Evolutionary conservation across 2,113 vertebrate genomes (phyloP).

Genomic region (Cephalopterus ornatus): DNA sequence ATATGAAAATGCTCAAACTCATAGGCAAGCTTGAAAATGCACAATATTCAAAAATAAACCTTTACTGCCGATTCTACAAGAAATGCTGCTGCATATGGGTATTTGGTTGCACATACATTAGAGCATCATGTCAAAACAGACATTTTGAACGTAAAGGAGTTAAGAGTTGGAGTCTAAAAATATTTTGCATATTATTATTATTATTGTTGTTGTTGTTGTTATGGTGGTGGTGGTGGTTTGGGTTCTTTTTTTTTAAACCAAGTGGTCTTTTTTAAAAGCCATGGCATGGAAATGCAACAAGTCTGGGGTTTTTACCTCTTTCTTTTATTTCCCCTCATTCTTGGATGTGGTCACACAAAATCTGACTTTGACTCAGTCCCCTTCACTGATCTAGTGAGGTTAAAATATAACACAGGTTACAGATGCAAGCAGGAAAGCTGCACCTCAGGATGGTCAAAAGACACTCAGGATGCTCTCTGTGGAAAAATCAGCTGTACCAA

Average conservation of each 20-base stretch:
- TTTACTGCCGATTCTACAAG: not conserved
- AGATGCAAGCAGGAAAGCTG: not conserved
- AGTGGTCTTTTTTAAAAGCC: not conserved
- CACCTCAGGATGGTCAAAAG: fast-evolving
- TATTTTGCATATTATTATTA: not conserved
- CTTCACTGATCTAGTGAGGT: not conserved
- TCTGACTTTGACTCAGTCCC: not conserved
- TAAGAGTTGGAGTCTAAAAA: not conserved
- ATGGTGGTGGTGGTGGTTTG: no score
- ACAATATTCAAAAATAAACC: not conserved
- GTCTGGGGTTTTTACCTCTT: not conserved
- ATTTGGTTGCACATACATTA: not conserved
- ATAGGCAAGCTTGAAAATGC: not conserved
- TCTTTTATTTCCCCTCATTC: not conserved
- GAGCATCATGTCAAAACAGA: not conserved
- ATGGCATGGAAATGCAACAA: not conserved
- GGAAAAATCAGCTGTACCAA: not conserved
- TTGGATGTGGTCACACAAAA: not conserved
- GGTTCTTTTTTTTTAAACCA: not conserved
- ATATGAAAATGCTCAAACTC: not conserved
- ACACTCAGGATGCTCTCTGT: not conserved
- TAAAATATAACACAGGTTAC: not conserved
- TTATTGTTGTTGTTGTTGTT: not conserved
- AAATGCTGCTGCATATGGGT: not conserved
- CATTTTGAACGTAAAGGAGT: not conserved